Base-by-base conservation (phyloP, 2,113 vertebrate species). In the Pyxicephalus adspersus region DNA sequence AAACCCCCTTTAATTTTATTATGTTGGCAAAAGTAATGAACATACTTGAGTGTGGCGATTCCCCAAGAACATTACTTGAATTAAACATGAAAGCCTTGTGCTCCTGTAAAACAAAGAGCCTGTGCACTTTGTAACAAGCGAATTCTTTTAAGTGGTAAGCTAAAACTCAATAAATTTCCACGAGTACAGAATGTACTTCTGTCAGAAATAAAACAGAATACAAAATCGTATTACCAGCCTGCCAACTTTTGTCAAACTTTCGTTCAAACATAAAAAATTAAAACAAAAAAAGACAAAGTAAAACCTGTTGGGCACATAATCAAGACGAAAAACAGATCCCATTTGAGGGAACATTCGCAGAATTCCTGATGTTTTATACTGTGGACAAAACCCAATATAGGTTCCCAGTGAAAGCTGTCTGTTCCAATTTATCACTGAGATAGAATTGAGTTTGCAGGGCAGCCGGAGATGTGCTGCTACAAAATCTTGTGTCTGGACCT, bases 301-400 rank as follows among this genome's bases (percentile, higher is more conserved):
- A 74, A 74, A 77, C 50, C 57, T 77, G 75, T 65, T 77, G 75
- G 38, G 26, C 76, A 23, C 52, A 70, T 68, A 71, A 80, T 51
- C 45, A 5, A 80, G 77, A 60, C 22, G 50, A 38, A 67, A 71
- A 80, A 8, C 64, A 71, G 54, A 61, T 28, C 77, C 55, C 34
- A 63, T 55, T 28, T 28, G 55, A 71, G 67, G 29, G 23, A 71
- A 61, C 29, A 71, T 63, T 64, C 22, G 25, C 22, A 58, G 76
- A 71, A 61, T 71, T 50, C 52, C 57, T 61, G n/a, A 70, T 61
- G 66, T 28, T 55, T 70, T 70, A 45, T 34, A 50, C 28, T 18
- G 77, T 22, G 77, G 34, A 71, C 77, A 22, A 45, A 80, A 80
- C 70, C 25, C 45, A 70, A 71, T 80, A 50, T 61, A 15, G 60